A percentile compares a stretch with the other conserved stretches of the same genome.
These are phyloP conservation scores for Dermolepida albohirtum DNA, from an alignment of 2,888 invertebrate genomes.

Conservation along the genomic window DNA sequence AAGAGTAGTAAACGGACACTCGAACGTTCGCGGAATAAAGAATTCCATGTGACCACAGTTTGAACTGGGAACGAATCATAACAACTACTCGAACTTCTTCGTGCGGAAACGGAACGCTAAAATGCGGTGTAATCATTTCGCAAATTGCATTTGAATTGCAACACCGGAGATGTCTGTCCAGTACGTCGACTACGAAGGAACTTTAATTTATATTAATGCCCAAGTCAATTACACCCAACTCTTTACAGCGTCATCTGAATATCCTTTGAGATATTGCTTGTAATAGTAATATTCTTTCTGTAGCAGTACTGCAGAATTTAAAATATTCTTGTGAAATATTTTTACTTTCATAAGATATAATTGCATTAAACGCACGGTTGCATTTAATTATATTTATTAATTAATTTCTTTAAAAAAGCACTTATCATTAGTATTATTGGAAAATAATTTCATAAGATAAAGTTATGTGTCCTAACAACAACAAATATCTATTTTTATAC, in stretches of 20 bases:
- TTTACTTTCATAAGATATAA: too few relatives aligned
- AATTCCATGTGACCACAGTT: conserved; percentile 25
- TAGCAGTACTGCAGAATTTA: too few relatives aligned
- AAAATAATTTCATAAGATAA: too few relatives aligned
- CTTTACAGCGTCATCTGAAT: conserved; percentile 7
- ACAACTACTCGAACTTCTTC: conserved; percentile 20
- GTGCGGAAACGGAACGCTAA: conserved; percentile 35
- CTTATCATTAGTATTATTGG: too few relatives aligned
- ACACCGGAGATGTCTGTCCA: conserved; percentile 6
- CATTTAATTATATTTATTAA: too few relatives aligned
- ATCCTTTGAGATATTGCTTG: background rate
- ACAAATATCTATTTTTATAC: too few relatives aligned
- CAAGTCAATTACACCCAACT: conserved; percentile 34
- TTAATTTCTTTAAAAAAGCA: too few relatives aligned
- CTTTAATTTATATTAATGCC: conserved; percentile 41
- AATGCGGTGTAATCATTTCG: conserved; percentile 39
- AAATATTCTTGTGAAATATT: too few relatives aligned
- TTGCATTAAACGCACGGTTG: too few relatives aligned
- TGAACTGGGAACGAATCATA: conserved; percentile 25
- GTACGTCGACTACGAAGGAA: conserved; percentile 16
- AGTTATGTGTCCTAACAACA: too few relatives aligned
- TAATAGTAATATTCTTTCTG: background rate
- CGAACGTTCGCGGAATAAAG: conserved; percentile 25
- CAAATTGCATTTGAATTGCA: conserved; percentile 41
- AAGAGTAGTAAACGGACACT: conserved; percentile 37